Evolutionary conservation across 2,113 vertebrate species (phyloP).

Genomic region (Epinephelus moara): DNA sequence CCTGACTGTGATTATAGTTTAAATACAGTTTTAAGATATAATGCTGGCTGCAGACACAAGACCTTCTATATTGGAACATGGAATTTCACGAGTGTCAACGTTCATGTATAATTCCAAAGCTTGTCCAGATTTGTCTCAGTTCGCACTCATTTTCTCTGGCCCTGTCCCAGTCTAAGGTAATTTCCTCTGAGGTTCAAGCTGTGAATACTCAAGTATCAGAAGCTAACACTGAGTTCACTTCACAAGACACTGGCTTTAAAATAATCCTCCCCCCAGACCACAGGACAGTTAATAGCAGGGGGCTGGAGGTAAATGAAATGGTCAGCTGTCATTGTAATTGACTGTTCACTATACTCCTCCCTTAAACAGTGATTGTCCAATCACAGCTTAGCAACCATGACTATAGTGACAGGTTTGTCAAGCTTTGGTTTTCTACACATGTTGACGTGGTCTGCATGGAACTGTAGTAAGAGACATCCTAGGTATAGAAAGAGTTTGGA

Average conservation of each 20-base stretch:
- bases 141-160: constrained; percentile 12
- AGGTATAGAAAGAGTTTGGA: not conserved
- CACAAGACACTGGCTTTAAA: constrained; percentile 10
- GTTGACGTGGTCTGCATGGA: not conserved
- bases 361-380: no score
- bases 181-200: constrained; percentile 9
- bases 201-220: constrained; percentile 6
- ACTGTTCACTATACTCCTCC: not conserved
- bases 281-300: not conserved
- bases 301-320: not conserved
- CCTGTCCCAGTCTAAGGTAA: not conserved
- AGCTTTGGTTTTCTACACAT: not conserved
- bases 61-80: not conserved
- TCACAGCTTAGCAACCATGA: no score
- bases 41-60: not conserved
- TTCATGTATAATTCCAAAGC: not conserved
- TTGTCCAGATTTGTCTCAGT: not conserved
- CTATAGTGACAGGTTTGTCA: no score
- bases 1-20: not conserved
- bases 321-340: not conserved
- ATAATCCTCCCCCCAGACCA: not conserved
- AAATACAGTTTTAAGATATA: not conserved
- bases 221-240: constrained; percentile 9
- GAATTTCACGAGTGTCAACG: not conserved
- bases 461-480: not conserved